Evolutionary conservation across 1,140 invertebrate genomes (phyloP), one percentile per base, ranked within the genome.

Genomic region (Tetragonula clypearis): DNA sequence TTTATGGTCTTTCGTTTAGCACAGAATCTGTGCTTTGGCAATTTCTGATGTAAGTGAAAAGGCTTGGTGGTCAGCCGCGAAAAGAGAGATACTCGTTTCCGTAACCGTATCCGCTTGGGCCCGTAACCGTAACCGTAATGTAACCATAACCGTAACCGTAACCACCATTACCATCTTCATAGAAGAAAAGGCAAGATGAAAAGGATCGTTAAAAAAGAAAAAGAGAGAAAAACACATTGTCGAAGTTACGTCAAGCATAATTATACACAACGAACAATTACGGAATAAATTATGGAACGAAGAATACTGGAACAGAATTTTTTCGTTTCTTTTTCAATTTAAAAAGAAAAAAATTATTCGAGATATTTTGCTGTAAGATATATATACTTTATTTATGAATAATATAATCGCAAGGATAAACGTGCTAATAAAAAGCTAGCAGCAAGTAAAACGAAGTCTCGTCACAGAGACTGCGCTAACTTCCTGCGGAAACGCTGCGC

Each of bases 401-500:
- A 72, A 15, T 49, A 15, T 49, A 41, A 21, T 23, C 0, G 12
- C 6, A 41, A n/a, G n/a, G 41, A 53, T 17, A n/a, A 19, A 15
- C 9, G 23, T 2, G 17, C 23, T 35, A 6, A 23, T 49, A 72
- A 72, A 41, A 72, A 21, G 9, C 21, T 35, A 23, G 35, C 23
- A 9, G 14, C 35, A 15, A 41, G 21, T n/a, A 49, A 72, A 82
- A n/a, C 19, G 68, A 68, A 73, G 71, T 86, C 30, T 75, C 86
- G 92, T 92, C 87, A 92, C 90, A 91, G 90, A 68, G 84, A 86
- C 85, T 92, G 92, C 86, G 14, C 86, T 86, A 81, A 91, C 88
- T 88, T 92, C 92, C 92, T 92, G 81, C 87, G 91, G 91, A 92
- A 89, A 83, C 82, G 23, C 76, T 79, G 82, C 79, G 87, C 86